A percentile compares a stretch with the other conserved stretches of the same genome.
Evolutionary conservation across 1,140 invertebrate species (phyloP).

Genomic region (Parasteatoda tepidariorum): DNA sequence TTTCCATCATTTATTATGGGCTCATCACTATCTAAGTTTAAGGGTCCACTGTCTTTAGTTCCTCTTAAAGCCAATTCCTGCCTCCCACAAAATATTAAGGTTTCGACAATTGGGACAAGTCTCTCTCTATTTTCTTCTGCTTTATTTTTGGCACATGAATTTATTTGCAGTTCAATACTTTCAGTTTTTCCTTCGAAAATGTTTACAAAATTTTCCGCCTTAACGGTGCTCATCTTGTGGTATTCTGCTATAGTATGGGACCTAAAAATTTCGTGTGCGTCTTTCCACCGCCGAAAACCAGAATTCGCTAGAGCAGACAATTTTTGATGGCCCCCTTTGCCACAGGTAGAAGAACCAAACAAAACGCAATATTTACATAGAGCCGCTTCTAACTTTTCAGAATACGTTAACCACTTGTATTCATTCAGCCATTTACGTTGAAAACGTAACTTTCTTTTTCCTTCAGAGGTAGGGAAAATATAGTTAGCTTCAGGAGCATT

Average conservation of each 20-base stretch:
- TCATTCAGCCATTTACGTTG: constrained; percentile 12
- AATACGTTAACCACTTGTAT: constrained; percentile 1
- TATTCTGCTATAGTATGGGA: not conserved
- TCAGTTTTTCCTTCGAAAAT: too few species aligned
- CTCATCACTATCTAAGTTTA: too few species aligned
- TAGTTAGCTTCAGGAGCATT: not conserved
- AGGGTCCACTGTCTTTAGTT: too few species aligned
- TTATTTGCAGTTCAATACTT: too few species aligned
- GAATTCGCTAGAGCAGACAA: too few species aligned
- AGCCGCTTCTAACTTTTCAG: not conserved
- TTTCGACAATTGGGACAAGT: too few species aligned
- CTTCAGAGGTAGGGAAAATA: constrained; percentile 6
- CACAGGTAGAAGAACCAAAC: not conserved
- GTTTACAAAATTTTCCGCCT: too few species aligned
- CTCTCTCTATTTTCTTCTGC: too few species aligned
- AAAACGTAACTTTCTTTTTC: constrained; percentile 8
- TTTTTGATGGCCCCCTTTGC: not conserved
- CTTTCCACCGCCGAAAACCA: not conserved
- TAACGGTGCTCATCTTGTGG: not conserved
- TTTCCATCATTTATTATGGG: too few species aligned
- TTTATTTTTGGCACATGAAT: too few species aligned
- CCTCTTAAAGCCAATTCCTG: too few species aligned
- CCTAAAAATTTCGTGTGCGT: not conserved
- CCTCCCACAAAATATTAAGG: too few species aligned
- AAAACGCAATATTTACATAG: constrained; percentile 1